These are phyloP conservation scores for Cataglyphis albicans DNA, from an alignment of 2,888 invertebrate species.

Conservation along the genomic window DNA sequence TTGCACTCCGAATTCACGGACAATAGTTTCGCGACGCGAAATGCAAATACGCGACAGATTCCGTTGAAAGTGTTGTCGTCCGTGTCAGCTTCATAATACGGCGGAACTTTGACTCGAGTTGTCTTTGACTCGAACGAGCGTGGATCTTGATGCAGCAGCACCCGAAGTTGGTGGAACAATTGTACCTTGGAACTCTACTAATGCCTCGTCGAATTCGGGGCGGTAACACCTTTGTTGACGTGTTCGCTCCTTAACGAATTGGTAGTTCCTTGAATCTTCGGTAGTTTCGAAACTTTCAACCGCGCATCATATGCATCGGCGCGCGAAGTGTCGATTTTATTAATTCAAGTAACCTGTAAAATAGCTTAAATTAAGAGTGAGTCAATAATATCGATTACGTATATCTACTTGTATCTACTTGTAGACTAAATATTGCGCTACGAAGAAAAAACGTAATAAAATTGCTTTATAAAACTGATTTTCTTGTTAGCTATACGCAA, in stretches of 20 bases:
- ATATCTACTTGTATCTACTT: not conserved
- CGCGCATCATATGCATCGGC: constrained; percentile 18
- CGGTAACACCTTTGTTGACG: constrained; percentile 58
- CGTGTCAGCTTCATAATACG: constrained; percentile 74
- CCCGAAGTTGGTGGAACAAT: constrained; percentile 58
- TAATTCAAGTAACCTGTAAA: constrained; percentile 6
- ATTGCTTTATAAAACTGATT: not conserved
- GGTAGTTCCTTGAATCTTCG: constrained; percentile 37
- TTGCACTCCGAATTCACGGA: constrained; percentile 51
- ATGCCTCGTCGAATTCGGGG: constrained; percentile 43
- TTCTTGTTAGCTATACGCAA: not conserved
- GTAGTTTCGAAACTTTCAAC: constrained; percentile 32
- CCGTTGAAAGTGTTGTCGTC: constrained; percentile 60
- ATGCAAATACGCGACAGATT: constrained; percentile 68
- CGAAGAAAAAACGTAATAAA: not conserved
- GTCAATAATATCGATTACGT: not conserved
- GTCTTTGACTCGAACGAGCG: constrained; percentile 67
- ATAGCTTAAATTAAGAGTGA: not conserved
- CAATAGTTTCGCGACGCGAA: constrained; percentile 65
- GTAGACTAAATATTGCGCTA: not conserved
- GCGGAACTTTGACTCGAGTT: constrained; percentile 63
- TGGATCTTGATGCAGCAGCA: constrained; percentile 62
- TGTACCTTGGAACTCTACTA: constrained; percentile 44
- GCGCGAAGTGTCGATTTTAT: not conserved
- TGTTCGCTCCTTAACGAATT: constrained; percentile 54